Evolutionary conservation across 2,888 invertebrate genomes (phyloP).

Genomic region (Epinotia demarniana): DNA sequence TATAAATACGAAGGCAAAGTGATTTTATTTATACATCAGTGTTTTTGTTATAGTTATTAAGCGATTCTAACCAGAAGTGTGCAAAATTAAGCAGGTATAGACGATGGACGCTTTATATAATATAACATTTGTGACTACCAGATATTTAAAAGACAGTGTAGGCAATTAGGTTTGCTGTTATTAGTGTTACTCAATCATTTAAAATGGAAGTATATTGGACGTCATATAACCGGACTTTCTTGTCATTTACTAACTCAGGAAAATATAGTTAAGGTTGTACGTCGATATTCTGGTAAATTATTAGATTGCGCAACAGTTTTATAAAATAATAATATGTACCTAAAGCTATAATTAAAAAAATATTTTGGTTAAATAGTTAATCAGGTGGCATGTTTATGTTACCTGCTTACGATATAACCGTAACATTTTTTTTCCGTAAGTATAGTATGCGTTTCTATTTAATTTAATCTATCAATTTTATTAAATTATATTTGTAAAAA

Average conservation of each 20-base stretch:
- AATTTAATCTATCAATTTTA: no score
- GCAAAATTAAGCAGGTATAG: not conserved
- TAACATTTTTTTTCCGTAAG: no score
- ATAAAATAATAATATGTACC: not conserved
- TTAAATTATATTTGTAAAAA: no score
- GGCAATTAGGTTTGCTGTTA: slow-evolving; percentile 14
- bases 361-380: no score
- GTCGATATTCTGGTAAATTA: slow-evolving; percentile 8
- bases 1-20: not conserved
- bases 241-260: not conserved
- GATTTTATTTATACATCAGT: not conserved
- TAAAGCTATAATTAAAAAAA: not conserved
- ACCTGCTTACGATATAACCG: no score
- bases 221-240: slow-evolving; percentile 34
- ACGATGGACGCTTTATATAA: not conserved
- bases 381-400: no score
- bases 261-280: not conserved
- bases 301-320: slow-evolving; percentile 8
- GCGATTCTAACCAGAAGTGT: not conserved
- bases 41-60: not conserved
- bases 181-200: not conserved
- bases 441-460: no score
- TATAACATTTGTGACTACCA: not conserved
- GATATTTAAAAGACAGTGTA: not conserved
- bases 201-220: not conserved